phyloP scores from a whole-genome alignment of 1,140 invertebrate species.

The Himalopsyche phryganea region DNA sequence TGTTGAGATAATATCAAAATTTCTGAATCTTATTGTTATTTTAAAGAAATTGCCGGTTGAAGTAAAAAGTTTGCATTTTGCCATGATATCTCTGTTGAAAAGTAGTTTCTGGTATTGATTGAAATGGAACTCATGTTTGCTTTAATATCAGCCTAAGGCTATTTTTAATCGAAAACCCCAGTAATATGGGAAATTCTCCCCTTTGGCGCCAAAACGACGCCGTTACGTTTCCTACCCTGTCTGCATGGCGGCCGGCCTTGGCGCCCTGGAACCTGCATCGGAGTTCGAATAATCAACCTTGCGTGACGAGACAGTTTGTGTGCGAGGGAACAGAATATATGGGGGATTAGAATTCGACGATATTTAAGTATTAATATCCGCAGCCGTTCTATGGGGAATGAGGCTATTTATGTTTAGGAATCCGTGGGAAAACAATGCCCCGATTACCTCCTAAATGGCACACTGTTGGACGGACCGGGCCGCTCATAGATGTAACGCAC shows the following conservation, averaged over 20 bases:
- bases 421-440: not conserved
- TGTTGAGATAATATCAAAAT: too few relatives aligned
- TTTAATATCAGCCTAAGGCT: too few relatives aligned
- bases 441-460: constrained; percentile 1
- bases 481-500: too few relatives aligned
- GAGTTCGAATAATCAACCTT: constrained; percentile 25
- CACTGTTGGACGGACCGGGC: not conserved
- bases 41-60: too few relatives aligned
- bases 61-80: too few relatives aligned
- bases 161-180: too few relatives aligned
- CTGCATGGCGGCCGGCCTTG: constrained; percentile 16
- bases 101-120: too few relatives aligned
- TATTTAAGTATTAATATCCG: not conserved
- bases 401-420: not conserved
- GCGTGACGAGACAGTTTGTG: constrained; percentile 17
- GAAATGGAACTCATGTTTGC: too few relatives aligned
- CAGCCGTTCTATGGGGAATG: not conserved
- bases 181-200: too few relatives aligned
- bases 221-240: constrained; percentile 11
- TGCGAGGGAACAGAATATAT: constrained; percentile 7
- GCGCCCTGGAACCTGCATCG: constrained; percentile 23
- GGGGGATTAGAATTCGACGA: constrained; percentile 5
- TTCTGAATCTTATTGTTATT: too few relatives aligned
- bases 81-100: too few relatives aligned
- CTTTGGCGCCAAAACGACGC: constrained; percentile 20